Base-by-base conservation (phyloP, 2,113 vertebrate genomes). In the Coptodon rendalli region DNA sequence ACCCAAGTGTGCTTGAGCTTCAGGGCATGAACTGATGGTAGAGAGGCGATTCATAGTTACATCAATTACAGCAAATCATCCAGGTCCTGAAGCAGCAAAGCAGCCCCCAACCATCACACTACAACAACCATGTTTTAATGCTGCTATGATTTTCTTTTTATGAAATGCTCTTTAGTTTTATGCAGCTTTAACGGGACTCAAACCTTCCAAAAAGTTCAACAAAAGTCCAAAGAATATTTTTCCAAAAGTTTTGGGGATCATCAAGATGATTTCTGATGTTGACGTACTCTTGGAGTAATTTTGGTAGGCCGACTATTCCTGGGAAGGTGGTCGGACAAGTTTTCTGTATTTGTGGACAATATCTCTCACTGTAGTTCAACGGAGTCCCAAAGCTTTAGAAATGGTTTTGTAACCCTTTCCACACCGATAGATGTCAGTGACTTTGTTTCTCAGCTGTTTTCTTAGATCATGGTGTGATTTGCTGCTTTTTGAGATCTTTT, bases 311-410 rank as follows among this genome's bases (percentile, higher is more conserved):
- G 0, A 66, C 19, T 38, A 66, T n/a, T 38, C 34, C 61, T 66
- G 61, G 61, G 10, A 66, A 22, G 34, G 10, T 38, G 17, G 17
- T 66, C 0, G 1, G 0, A 0, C 61, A 66, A 12, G 29, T 66
- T 36, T 66, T 66, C 6, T 66, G 31, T 66, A 66, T 36, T 66
- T n/a, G 31, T 36, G 3, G 19, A 22, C 61, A 66, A 38, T 38
- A 19, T 66, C 61, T 12, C 17, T 66, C 0, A 66, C 17, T 12
- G 31, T n/a, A 66, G 31, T 66, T 12, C 31, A 66, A n/a, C 2
- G 1, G 31, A 36, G 17, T 38, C 17, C 31, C 61, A n/a, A 66
- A 66, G 17, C 31, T 66, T 66, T n/a, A 2, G 31, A 66, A n/a
- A 66, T 66, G 61, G 61, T 38, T 66, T 66, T 66, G 31, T 66